Percentiles rank a stretch among this genome's conserved stretches.
These are phyloP conservation scores for Pterobdella sp. DNA, from an alignment of 2,888 invertebrate species.

Conservation along the genomic window DNA sequence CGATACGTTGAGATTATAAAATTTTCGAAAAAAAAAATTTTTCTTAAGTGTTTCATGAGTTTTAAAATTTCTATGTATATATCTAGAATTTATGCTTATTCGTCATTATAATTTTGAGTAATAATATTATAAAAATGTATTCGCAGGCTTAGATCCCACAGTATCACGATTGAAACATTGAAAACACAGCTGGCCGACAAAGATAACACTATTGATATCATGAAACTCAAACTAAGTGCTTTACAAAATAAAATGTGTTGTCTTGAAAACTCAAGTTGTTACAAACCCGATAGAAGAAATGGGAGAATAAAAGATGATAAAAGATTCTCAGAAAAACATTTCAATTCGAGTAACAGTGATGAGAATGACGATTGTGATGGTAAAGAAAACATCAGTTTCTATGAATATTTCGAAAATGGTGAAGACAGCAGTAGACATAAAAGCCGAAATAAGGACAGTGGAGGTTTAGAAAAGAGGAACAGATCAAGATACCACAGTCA, in stretches of 20 bases:
- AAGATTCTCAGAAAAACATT: too few relatives aligned
- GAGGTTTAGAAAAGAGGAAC: neutral
- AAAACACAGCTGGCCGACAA: conserved; percentile 20
- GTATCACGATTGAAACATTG: conserved; percentile 1
- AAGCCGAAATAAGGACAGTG: neutral
- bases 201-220: conserved; percentile 4
- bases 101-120: neutral
- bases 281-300: neutral
- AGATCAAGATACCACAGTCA: neutral
- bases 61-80: neutral
- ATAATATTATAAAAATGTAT: neutral
- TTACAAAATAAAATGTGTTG: conserved; percentile 2
- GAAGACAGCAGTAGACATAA: neutral
- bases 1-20: neutral
- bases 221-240: conserved; percentile 15
- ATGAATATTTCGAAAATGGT: neutral
- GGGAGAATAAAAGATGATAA: neutral
- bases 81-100: neutral
- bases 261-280: neutral
- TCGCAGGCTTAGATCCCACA: conserved; percentile 11
- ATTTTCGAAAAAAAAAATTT: neutral
- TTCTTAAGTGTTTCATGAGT: neutral
- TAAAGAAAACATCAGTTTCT: neutral
- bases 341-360: neutral
- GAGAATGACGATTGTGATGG: neutral